phyloP scores from a whole-genome alignment of 2,797 vertebrate genomes.

The Mycteria americana region DNA sequence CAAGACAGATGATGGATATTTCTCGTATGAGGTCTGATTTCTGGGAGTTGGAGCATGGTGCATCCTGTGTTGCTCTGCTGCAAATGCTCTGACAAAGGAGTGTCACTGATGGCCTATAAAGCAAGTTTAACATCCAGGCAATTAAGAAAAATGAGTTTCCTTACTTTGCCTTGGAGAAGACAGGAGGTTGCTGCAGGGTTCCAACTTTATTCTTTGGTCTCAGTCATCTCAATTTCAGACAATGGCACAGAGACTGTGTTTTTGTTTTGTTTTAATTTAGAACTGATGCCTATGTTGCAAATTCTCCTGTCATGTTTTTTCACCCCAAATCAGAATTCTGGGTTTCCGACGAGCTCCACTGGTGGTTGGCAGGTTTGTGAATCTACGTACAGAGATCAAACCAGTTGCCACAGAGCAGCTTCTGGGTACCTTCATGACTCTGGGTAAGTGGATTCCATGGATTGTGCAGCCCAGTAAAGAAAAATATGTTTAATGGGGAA shows the following conservation, averaged over 20 bases:
- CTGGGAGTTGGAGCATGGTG: not conserved
- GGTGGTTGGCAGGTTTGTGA: constrained; percentile 91
- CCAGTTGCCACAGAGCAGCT: constrained; percentile 95
- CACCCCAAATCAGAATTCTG: constrained; percentile 82
- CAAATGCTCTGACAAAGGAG: not conserved
- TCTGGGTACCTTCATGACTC: constrained; percentile 91
- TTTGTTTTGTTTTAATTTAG: not conserved
- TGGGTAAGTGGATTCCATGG: constrained; percentile 78
- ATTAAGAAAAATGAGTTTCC: not conserved
- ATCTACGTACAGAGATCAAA: constrained; percentile 93
- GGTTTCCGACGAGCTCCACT: constrained; percentile 94
- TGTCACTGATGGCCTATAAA: not conserved
- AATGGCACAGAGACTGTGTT: not conserved
- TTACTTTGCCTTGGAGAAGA: not conserved
- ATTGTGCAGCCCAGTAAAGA: not conserved
- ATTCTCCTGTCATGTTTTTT: not conserved
- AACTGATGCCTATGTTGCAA: not conserved
- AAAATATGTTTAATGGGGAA: not conserved
- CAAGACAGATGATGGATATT: not conserved
- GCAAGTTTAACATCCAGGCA: not conserved
- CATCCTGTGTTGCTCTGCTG: not conserved
- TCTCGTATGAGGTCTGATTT: constrained; percentile 3
- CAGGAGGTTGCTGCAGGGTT: not conserved
- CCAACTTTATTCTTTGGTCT: not conserved
- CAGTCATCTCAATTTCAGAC: not conserved